Base-by-base conservation (phyloP, 2,113 vertebrate genomes). In the Siphamia tubifer region DNA sequence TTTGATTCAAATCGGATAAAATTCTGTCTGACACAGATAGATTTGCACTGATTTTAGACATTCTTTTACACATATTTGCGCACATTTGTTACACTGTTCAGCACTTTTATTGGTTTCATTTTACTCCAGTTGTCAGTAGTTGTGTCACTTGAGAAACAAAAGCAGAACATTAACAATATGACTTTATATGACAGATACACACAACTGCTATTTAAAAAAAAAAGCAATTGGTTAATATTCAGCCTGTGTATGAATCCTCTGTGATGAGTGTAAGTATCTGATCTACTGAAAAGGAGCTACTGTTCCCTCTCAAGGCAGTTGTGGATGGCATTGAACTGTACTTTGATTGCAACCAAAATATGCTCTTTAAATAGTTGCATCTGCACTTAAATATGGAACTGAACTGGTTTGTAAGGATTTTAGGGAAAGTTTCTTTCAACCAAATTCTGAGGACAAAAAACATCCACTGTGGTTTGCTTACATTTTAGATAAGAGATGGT, bases 1-100 rank as follows among this genome's bases (percentile, higher is more conserved):
- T 53, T 77, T 79, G 56, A 74, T 62, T 74, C 19, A 27, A 56
- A 43, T 55, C 43, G 21, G 27, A 20, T 49, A 11, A 52, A 57
- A 57, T 54, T 61, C 8, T 53, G 17, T 38, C 16, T 57, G 8
- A 2, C 2, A 19, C 32, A 34, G 8, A 16, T 6, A 17, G 8
- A 63, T 15, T 25, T 35, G 24, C 15, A 38, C 9, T 55, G 36
- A 16, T 36, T 54, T 54, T 12, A 25, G n/a, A 31, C 13, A 25
- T 10, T 38, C 6, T 23, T 6, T 30, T 2, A 9, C 28, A 7
- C 28, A 30, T 30, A 30, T 30, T 30, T 30, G 2, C 10, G 28
- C 10, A 9, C 10, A 9, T 30, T 6, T 30, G 28, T 30, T 30
- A n/a, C n/a, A n/a, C n/a, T n/a, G n/a, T n/a, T n/a, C n/a, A n/a